Evolutionary conservation across 1,140 invertebrate species (phyloP).

Genomic region (Aphelinus atriplicis): DNA sequence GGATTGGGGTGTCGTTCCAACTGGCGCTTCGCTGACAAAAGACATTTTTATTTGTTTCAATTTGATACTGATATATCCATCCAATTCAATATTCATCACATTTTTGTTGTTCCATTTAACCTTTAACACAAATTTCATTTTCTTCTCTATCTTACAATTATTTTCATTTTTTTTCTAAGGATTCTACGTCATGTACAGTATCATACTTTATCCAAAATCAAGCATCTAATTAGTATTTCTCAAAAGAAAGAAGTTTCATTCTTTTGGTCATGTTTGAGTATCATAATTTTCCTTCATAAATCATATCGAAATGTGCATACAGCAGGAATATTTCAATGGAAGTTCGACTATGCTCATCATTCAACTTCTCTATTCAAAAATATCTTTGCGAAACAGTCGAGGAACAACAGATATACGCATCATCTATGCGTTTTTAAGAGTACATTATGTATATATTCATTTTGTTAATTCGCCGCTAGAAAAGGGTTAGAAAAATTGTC

Average conservation of each 20-base stretch:
- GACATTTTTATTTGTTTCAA: constrained; percentile 18
- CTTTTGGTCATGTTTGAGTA: background rate
- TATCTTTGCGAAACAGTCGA: constrained; percentile 23
- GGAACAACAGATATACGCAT: constrained; percentile 16
- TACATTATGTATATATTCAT: constrained; percentile 27
- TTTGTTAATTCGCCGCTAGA: constrained; percentile 23
- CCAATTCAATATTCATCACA: too few relatives aligned
- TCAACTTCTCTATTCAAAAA: constrained; percentile 1
- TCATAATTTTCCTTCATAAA: background rate
- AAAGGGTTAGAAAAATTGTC: constrained; percentile 37
- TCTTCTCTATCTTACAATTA: too few relatives aligned
- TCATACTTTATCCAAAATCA: too few relatives aligned
- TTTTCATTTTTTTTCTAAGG: too few relatives aligned
- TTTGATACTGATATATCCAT: background rate
- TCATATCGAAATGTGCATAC: too few relatives aligned
- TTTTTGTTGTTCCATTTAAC: too few relatives aligned
- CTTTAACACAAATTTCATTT: too few relatives aligned
- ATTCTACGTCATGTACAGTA: too few relatives aligned
- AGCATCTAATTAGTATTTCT: too few relatives aligned
- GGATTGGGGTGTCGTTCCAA: constrained; percentile 30
- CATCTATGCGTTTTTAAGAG: constrained; percentile 3
- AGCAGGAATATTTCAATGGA: too few relatives aligned
- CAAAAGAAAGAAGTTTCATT: background rate
- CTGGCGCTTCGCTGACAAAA: constrained; percentile 6
- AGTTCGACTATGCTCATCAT: too few relatives aligned